Conservation (phyloP, 2,888 invertebrate species). For the Amphipoea oculea region DNA sequence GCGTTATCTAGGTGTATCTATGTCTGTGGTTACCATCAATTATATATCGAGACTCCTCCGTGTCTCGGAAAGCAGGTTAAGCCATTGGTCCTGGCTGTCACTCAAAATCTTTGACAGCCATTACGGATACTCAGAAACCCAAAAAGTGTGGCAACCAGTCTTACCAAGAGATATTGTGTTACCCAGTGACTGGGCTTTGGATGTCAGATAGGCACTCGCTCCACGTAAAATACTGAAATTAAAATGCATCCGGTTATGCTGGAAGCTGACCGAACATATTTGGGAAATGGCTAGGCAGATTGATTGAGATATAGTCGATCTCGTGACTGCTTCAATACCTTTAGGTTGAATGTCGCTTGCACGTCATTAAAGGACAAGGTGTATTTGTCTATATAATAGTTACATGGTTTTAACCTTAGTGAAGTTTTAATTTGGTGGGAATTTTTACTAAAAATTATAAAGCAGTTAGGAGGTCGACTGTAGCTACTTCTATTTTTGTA, state of each 20-base stretch:
- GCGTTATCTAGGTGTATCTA: too few species aligned
- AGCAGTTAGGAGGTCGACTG: too few species aligned
- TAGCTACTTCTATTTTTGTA: too few species aligned
- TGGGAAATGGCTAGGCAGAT: neutral
- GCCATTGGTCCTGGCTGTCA: neutral
- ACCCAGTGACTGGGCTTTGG: neutral
- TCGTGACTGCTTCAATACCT: neutral
- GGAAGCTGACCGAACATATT: neutral
- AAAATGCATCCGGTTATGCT: neutral
- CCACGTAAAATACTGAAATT: neutral
- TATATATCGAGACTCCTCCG: neutral
- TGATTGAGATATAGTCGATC: neutral
- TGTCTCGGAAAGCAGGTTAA: neutral
- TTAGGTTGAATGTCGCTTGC: neutral
- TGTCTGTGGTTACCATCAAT: neutral
- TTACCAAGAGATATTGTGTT: neutral
- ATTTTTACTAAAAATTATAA: too few species aligned
- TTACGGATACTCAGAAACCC: neutral
- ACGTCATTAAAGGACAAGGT: neutral
- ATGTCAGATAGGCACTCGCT: neutral
- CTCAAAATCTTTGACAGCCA: neutral
- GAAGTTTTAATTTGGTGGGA: too few species aligned
- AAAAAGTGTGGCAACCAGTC: neutral
- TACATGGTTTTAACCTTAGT: too few species aligned
- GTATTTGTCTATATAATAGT: too few species aligned